These are phyloP conservation scores for Apodemus sylvaticus DNA, from an alignment of 2,113 vertebrate genomes.

Conservation along the genomic window DNA sequence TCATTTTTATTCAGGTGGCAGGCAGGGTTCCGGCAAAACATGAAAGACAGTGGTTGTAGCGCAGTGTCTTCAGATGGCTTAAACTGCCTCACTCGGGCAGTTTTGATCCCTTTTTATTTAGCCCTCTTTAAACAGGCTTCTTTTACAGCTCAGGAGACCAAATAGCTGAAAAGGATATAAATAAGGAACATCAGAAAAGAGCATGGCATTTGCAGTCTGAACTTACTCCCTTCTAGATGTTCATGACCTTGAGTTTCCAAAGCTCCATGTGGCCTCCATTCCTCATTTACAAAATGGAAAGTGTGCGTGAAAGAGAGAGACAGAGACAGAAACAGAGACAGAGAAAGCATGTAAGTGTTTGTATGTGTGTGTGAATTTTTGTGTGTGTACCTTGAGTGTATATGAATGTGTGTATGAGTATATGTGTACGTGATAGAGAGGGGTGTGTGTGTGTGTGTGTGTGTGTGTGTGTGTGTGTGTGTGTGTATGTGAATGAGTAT, in stretches of 20 bases:
- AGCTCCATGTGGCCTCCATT: slow-evolving; percentile 10
- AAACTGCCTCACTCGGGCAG: slow-evolving; percentile 63
- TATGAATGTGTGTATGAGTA: too few species aligned
- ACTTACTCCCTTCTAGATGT: slow-evolving; percentile 13
- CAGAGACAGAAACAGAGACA: not conserved
- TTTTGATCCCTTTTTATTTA: slow-evolving; percentile 68
- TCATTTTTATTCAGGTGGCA: slow-evolving; percentile 76
- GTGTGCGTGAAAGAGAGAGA: not conserved
- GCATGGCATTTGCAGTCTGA: slow-evolving; percentile 37
- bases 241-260: slow-evolving; percentile 54
- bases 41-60: slow-evolving; percentile 71
- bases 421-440: not conserved
- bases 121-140: slow-evolving; percentile 61
- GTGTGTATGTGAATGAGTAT: not conserved
- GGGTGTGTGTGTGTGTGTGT: not conserved
- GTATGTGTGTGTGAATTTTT: too few species aligned
- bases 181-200: slow-evolving; percentile 60
- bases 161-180: slow-evolving; percentile 52
- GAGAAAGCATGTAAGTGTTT: too few species aligned
- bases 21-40: slow-evolving; percentile 68
- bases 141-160: slow-evolving; percentile 34
- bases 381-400: too few species aligned
- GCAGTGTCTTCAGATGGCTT: slow-evolving; percentile 70
- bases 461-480: not conserved
- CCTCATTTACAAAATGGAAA: not conserved